phyloP scores from a whole-genome alignment of 2,113 vertebrate species.

The Sander vitreus region DNA sequence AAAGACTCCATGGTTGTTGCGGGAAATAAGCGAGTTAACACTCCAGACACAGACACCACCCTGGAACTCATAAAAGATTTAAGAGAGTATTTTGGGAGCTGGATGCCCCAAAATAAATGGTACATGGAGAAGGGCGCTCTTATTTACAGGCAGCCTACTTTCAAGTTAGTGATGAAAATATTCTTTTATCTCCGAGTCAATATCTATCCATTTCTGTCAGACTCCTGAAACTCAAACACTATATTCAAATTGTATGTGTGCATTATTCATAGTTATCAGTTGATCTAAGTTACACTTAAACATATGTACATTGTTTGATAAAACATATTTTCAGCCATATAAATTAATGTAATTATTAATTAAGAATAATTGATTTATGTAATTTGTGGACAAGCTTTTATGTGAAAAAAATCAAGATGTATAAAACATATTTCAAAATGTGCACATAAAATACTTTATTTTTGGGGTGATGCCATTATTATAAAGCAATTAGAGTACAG shows the following conservation, averaged over 20 bases:
- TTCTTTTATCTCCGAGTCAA: constrained; percentile 25
- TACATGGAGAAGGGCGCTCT: constrained; percentile 70
- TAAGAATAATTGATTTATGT: not conserved
- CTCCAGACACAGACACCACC: constrained; percentile 74
- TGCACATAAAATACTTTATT: not conserved
- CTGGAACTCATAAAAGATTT: constrained; percentile 82
- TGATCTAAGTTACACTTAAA: not conserved
- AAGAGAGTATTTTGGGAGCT: constrained; percentile 81
- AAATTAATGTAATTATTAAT: not conserved
- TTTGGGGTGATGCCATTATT: not conserved
- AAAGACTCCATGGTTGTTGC: constrained; percentile 73
- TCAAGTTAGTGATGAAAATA: constrained; percentile 48
- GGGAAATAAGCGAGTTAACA: constrained; percentile 72
- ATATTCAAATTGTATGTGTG: not conserved
- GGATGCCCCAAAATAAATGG: constrained; percentile 70
- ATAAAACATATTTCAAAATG: not conserved
- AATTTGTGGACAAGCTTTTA: not conserved
- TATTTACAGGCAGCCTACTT: constrained; percentile 73
- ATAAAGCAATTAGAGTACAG: not conserved
- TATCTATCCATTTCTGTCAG: not conserved
- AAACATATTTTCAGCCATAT: not conserved
- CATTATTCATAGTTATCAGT: not conserved
- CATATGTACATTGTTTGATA: not conserved
- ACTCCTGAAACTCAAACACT: not conserved
- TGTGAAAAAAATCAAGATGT: not conserved